Evolutionary conservation across 2,888 invertebrate species (phyloP).

Genomic region (Julus scanicus): DNA sequence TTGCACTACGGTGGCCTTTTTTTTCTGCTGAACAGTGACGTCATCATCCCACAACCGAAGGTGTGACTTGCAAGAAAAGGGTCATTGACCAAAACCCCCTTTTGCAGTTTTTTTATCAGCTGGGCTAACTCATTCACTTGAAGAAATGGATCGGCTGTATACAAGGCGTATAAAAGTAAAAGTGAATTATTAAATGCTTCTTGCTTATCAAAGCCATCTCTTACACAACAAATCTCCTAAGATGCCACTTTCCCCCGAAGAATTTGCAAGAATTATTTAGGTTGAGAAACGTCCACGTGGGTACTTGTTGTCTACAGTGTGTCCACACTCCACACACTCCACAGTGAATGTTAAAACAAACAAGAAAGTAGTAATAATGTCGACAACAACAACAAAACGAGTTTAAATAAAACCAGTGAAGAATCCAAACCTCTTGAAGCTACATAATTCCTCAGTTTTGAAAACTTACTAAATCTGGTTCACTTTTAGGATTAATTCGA

Average conservation of each 20-base stretch:
- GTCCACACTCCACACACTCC: not conserved
- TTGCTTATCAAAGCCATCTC: constrained; percentile 24
- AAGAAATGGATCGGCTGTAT: not conserved
- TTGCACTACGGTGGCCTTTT: not conserved
- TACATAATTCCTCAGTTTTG: too few relatives aligned
- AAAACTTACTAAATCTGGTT: too few relatives aligned
- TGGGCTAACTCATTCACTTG: not conserved
- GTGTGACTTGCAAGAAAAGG: constrained; percentile 30
- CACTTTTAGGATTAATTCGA: too few relatives aligned
- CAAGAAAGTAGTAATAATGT: not conserved
- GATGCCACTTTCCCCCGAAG: not conserved
- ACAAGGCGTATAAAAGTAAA: not conserved
- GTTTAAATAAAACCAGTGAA: too few relatives aligned
- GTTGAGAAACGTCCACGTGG: constrained; percentile 16
- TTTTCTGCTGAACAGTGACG: not conserved
- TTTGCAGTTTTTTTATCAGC: not conserved
- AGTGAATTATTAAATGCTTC: constrained; percentile 11
- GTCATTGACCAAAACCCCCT: constrained; percentile 39
- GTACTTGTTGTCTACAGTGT: not conserved
- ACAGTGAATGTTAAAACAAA: not conserved
- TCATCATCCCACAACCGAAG: constrained; percentile 16
- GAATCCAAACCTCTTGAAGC: too few relatives aligned
- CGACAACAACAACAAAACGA: too few relatives aligned
- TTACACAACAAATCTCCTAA: not conserved
- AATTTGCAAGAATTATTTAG: constrained; percentile 20